Percentiles rank a stretch among this genome's conserved stretches.
These are phyloP conservation scores for Naso thynnoides DNA, from an alignment of 2,797 vertebrate genomes.

Conservation along the genomic window DNA sequence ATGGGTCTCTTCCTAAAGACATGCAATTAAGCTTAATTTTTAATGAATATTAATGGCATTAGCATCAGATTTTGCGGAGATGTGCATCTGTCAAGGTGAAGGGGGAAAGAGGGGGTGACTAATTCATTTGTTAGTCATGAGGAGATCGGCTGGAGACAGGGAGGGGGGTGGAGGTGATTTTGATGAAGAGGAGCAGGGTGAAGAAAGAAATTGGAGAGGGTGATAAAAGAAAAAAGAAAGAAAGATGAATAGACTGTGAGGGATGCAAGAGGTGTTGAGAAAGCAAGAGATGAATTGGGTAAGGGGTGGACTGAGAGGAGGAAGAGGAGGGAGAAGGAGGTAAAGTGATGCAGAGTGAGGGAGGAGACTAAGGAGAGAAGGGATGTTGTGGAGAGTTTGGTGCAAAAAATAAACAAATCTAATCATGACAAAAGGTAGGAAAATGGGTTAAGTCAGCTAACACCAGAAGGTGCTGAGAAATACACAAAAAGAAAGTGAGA, in stretches of 20 bases:
- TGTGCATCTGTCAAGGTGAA: slow-evolving; percentile 84
- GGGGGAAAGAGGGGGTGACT: slow-evolving; percentile 67
- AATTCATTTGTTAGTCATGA: slow-evolving; percentile 86
- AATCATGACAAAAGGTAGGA: slow-evolving; percentile 1
- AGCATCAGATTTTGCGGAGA: slow-evolving; percentile 85
- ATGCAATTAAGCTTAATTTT: slow-evolving; percentile 88
- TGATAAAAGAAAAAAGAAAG: slow-evolving; percentile 6
- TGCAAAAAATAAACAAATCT: background rate
- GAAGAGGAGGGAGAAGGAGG: slow-evolving; percentile 4
- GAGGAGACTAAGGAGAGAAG: background rate
- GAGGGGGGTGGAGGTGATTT: slow-evolving; percentile 45
- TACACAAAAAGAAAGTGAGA: background rate
- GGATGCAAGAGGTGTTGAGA: slow-evolving; percentile 16
- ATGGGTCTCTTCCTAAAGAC: slow-evolving; percentile 76
- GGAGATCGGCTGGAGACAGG: slow-evolving; percentile 57
- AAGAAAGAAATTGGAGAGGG: slow-evolving; percentile 25
- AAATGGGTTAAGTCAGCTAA: background rate
- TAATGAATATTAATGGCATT: slow-evolving; percentile 90
- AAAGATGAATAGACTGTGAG: slow-evolving; percentile 21
- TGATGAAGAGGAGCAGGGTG: slow-evolving; percentile 46
- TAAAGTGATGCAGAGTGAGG: slow-evolving; percentile 16
- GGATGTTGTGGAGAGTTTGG: slow-evolving; percentile 2
- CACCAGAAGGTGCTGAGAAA: background rate
- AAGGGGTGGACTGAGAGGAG: slow-evolving; percentile 17
- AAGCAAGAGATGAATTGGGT: slow-evolving; percentile 26